Evolutionary conservation across 2,797 vertebrate species (phyloP).

Genomic region (Aplochiton taeniatus): DNA sequence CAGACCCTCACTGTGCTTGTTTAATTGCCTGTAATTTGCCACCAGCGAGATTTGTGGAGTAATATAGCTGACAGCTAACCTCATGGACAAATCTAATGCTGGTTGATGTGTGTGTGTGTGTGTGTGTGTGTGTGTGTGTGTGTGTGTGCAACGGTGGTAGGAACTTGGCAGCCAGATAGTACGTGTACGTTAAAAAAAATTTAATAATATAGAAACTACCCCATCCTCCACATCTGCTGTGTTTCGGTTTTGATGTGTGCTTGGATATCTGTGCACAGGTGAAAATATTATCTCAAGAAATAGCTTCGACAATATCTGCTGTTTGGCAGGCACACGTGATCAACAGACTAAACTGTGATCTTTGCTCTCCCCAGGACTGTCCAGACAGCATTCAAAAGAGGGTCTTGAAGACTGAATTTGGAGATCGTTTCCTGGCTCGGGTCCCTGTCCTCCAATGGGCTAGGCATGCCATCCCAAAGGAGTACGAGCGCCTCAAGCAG

Average conservation of each 20-base stretch:
- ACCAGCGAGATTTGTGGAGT: conserved; percentile 22
- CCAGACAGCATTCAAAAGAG: conserved; percentile 38
- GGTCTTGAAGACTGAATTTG: conserved; percentile 43
- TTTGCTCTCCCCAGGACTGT: conserved; percentile 64
- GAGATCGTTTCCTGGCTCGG: conserved; percentile 42
- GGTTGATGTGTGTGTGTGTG: neutral
- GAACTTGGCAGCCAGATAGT: too few relatives aligned
- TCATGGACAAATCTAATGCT: conserved; percentile 2
- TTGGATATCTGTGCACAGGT: too few relatives aligned
- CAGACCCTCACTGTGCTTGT: neutral
- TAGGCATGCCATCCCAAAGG: conserved; percentile 47
- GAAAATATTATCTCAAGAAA: too few relatives aligned
- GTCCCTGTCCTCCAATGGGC: conserved; percentile 79
- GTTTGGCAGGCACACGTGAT: too few relatives aligned
- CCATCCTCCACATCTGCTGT: too few relatives aligned
- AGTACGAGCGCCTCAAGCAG: conserved; percentile 64
- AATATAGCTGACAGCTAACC: conserved; percentile 1
- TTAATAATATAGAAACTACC: too few relatives aligned
- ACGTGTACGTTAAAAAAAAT: too few relatives aligned
- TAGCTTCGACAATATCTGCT: too few relatives aligned
- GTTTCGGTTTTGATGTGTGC: too few relatives aligned
- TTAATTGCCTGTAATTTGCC: conserved; percentile 1
- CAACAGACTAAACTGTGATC: neutral
- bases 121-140: neutral
- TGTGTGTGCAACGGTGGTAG: too few relatives aligned